These are phyloP conservation scores for Parasteatoda lunata DNA, from an alignment of 2,888 invertebrate genomes.

Conservation along the genomic window DNA sequence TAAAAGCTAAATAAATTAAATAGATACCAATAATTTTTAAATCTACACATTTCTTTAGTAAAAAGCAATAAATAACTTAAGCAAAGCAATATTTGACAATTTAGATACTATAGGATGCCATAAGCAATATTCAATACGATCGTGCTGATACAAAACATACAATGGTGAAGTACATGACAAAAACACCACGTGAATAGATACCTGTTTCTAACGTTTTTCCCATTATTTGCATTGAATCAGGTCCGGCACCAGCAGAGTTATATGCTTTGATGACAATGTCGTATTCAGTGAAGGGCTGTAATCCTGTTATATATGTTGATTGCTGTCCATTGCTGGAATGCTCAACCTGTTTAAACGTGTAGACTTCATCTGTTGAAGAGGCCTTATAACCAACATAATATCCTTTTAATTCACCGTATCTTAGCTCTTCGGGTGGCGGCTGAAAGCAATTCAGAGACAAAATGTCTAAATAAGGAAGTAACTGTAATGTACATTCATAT, in stretches of 20 bases:
- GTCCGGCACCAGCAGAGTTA: slow-evolving; percentile 94
- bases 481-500: too few relatives aligned
- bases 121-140: slow-evolving; percentile 51
- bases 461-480: neutral
- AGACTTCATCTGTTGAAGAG: slow-evolving; percentile 75
- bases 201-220: slow-evolving; percentile 94
- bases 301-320: slow-evolving; percentile 83
- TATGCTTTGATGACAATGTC: slow-evolving; percentile 95
- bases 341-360: slow-evolving; percentile 81
- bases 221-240: slow-evolving; percentile 89
- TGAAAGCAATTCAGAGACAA: neutral
- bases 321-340: slow-evolving; percentile 80
- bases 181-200: slow-evolving; percentile 21
- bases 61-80: too few relatives aligned
- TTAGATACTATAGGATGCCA: neutral
- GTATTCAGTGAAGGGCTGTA: slow-evolving; percentile 93
- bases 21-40: too few relatives aligned
- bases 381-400: slow-evolving; percentile 69
- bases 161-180: neutral
- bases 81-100: too few relatives aligned
- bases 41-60: too few relatives aligned
- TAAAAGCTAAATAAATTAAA: too few relatives aligned
- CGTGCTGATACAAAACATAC: slow-evolving; percentile 24
- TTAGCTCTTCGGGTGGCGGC: slow-evolving; percentile 62
- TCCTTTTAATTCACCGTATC: slow-evolving; percentile 67